A percentile compares a stretch with the other conserved stretches of the same genome.
phyloP scores from a whole-genome alignment of 2,888 invertebrate species.

The Ochlodes sylvanus region DNA sequence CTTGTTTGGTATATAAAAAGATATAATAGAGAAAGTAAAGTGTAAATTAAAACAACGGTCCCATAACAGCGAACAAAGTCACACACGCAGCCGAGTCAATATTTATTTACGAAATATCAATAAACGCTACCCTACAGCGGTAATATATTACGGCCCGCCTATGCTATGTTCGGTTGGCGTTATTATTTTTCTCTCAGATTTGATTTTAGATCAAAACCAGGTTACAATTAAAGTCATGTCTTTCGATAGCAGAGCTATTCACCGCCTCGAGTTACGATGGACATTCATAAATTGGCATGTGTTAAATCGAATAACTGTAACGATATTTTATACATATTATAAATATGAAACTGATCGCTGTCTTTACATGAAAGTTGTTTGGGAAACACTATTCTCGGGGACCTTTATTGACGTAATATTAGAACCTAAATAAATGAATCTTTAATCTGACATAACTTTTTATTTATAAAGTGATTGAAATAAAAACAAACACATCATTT shows the following conservation, averaged over 20 bases:
- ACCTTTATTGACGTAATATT: no score
- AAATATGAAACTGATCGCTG: no score
- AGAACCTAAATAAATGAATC: no score
- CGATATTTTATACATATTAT: no score
- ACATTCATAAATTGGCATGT: constrained; percentile 18
- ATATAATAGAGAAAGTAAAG: neutral
- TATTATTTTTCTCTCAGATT: constrained; percentile 67
- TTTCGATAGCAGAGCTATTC: constrained; percentile 29
- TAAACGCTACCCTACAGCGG: constrained; percentile 50
- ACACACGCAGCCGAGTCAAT: constrained; percentile 5
- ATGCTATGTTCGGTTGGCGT: constrained; percentile 61
- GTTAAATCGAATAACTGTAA: constrained; percentile 20
- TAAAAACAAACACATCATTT: no score
- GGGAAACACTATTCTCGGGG: no score
- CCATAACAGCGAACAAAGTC: neutral
- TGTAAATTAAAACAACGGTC: no score
- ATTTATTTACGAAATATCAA: constrained; percentile 61
- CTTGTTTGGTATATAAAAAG: no score
- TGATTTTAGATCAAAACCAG: constrained; percentile 51
- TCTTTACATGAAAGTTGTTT: no score
- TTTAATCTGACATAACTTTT: no score
- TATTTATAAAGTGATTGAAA: no score
- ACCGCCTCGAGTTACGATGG: constrained; percentile 23
- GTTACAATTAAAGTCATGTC: constrained; percentile 40
- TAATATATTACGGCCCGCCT: constrained; percentile 64